Base-by-base conservation (phyloP, 2,888 invertebrate genomes). In the Hirtodrosophila cameraria region DNA sequence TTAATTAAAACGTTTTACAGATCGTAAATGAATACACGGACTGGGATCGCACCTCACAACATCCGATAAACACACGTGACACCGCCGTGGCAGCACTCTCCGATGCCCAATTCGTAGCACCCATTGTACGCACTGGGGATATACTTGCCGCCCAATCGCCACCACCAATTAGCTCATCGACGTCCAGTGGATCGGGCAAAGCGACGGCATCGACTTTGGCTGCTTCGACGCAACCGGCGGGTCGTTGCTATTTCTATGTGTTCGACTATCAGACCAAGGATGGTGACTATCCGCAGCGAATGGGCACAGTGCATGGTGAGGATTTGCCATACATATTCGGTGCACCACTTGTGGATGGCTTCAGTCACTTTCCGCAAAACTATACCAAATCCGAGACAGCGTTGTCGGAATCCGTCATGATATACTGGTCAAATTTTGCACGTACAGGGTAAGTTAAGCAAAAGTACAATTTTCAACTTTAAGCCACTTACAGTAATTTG, bases 21-120 rank as follows among this genome's bases (percentile, higher is more conserved):
- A 90, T 91, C 55, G 96, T 97, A 75, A 98, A 98, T 91, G 98
- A 99, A 89, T 99, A 99, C 92, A 99, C 98, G 58, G 98, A 99
- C 91, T 99, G 99, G 99, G 97, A 97, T 91, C 93, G 95, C 90
- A 97, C 97, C 82, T 96, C 96, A 88, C 93, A 96, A 91, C 97
- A 96, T 90, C 97, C 97, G 39, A 95, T 96, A 79, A 97, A 96
- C 88, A 96, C 96, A 5, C 93, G 97, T 66, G 97, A 97, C 88
- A 95, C 97, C 8, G 96, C 97, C 2, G 94, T 99, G 60, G 96
- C 97, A 7, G 97, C 99, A 4, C 91, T 99, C 33, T 97, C 97
- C 67, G 98, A 98, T 90, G 97, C 97, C 1, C 96, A 97, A 89
- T 97, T 97, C 88, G 96, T 97, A 27, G 97, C 98, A 0, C 98